Evolutionary conservation across 2,797 vertebrate genomes (phyloP).

Genomic region (Enteromius anoplus): DNA sequence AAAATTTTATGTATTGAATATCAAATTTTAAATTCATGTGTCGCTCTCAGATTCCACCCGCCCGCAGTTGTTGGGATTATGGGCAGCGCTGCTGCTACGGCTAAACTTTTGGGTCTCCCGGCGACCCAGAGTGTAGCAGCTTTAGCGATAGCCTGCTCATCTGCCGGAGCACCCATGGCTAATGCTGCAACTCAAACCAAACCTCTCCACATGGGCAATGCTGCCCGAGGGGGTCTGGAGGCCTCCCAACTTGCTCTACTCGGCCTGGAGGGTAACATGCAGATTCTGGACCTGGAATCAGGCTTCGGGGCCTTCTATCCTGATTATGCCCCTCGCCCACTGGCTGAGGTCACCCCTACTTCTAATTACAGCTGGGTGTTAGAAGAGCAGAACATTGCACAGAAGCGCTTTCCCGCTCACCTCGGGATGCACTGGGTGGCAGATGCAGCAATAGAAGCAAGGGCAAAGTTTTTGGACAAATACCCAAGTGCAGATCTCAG

Average conservation of each 20-base stretch:
- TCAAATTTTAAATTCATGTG: not conserved
- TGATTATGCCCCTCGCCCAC: conserved; percentile 80
- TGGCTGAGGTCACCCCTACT: conserved; percentile 69
- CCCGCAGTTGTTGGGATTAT: conserved; percentile 90
- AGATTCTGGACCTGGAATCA: conserved; percentile 80
- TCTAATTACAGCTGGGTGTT: conserved; percentile 83
- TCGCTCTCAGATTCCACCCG: conserved; percentile 87
- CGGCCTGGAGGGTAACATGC: conserved; percentile 86
- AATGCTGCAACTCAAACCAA: conserved; percentile 94
- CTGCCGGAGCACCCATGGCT: conserved; percentile 89
- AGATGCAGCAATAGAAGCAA: conserved; percentile 80
- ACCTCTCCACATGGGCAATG: conserved; percentile 90
- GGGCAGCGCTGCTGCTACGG: conserved; percentile 89
- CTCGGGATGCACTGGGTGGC: conserved; percentile 92
- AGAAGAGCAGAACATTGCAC: conserved; percentile 88
- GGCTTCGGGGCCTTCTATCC: conserved; percentile 90
- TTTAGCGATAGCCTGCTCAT: conserved; percentile 89
- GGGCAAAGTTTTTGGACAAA: conserved; percentile 70
- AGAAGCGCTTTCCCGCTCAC: conserved; percentile 91
- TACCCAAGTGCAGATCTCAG: conserved; percentile 64
- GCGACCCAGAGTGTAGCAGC: conserved; percentile 78
- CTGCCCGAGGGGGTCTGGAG: conserved; percentile 86
- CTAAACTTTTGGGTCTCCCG: conserved; percentile 85
- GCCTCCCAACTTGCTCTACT: conserved; percentile 83
- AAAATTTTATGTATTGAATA: not conserved